These are phyloP conservation scores for Indicator indicator DNA, from an alignment of 2,113 vertebrate species.

Conservation along the genomic window DNA sequence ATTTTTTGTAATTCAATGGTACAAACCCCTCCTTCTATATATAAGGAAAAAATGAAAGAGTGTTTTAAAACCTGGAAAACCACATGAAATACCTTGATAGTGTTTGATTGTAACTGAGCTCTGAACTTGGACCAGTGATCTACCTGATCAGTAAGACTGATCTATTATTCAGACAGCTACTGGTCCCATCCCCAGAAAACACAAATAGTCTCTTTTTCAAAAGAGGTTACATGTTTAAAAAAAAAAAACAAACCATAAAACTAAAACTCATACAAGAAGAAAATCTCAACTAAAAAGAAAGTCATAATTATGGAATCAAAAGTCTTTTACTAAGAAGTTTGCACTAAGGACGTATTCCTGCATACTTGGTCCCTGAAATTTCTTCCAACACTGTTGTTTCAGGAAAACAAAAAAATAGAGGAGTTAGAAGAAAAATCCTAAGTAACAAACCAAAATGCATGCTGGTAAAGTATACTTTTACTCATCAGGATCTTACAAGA, in stretches of 20 bases:
- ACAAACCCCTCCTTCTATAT: fast-evolving
- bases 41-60: not conserved
- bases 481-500: not conserved
- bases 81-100: not conserved
- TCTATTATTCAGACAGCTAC: not conserved
- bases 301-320: not conserved
- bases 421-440: not conserved
- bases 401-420: not conserved
- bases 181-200: not conserved
- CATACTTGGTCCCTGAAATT: not conserved
- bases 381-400: not conserved
- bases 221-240: not conserved
- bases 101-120: not conserved
- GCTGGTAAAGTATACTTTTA: not conserved
- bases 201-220: not conserved
- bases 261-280: not conserved
- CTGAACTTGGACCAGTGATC: not conserved
- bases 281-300: not conserved
- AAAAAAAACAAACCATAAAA: not conserved
- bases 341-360: not conserved
- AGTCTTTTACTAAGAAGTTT: not conserved
- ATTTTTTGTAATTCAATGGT: not conserved
- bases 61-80: not conserved
- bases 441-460: not conserved
- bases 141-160: not conserved